These are phyloP conservation scores for Lepus americanus DNA, from an alignment of 2,113 vertebrate species.

Conservation along the genomic window DNA sequence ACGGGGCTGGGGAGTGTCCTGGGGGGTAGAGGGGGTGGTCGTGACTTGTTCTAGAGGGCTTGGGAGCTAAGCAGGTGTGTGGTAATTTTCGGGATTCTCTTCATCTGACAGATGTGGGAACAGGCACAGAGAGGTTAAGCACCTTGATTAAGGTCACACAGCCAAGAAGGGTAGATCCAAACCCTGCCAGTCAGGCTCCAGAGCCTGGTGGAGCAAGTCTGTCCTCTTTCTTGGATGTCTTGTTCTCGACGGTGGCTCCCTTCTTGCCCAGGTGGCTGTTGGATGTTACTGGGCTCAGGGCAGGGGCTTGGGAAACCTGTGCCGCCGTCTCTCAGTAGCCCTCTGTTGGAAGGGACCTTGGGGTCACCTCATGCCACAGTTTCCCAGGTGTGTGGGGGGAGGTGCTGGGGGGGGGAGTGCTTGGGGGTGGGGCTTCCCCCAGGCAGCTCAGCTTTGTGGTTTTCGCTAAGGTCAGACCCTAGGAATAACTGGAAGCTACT, in stretches of 20 bases:
- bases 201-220: background rate
- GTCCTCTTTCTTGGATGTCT: background rate
- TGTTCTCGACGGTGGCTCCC: background rate
- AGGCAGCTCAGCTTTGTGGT: background rate
- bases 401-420: background rate
- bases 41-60: background rate
- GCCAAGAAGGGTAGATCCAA: background rate
- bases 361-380: background rate
- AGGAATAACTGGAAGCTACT: constrained; percentile 24
- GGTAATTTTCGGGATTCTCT: background rate
- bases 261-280: background rate
- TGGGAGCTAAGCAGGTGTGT: background rate
- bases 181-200: background rate
- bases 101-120: constrained; percentile 12
- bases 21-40: background rate
- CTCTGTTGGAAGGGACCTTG: background rate
- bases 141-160: background rate
- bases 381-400: background rate
- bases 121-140: background rate
- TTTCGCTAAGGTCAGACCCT: background rate
- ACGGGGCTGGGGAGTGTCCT: background rate
- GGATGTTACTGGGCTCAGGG: background rate
- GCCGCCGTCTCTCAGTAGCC: background rate
- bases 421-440: background rate
- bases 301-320: background rate